phyloP scores from a whole-genome alignment of 2,888 invertebrate genomes.

The Amphimallon solstitiale region DNA sequence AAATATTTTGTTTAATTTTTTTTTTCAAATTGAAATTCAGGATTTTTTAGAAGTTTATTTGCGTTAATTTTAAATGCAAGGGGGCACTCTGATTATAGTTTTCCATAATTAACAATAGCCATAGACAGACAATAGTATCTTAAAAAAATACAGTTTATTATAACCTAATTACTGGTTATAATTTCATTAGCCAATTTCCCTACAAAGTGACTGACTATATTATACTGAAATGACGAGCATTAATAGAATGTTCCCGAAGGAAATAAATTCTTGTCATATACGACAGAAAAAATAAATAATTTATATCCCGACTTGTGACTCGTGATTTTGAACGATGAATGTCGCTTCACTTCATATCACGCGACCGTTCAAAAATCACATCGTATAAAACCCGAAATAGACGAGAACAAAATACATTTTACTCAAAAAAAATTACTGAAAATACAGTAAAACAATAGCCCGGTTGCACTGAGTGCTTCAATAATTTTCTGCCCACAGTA shows the following conservation, averaged over 20 bases:
- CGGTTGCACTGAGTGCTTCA: constrained; percentile 65
- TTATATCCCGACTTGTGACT: constrained; percentile 16
- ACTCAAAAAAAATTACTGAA: constrained; percentile 50
- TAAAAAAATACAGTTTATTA: constrained; percentile 45
- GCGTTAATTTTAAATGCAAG: neutral
- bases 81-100: constrained; percentile 30
- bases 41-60: no score
- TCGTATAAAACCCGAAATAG: constrained; percentile 41
- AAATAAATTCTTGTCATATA: no score
- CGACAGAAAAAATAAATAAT: no score
- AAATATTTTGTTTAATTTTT: no score
- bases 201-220: constrained; percentile 62
- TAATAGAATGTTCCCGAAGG: no score
- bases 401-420: constrained; percentile 10
- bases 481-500: constrained; percentile 61
- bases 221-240: no score
- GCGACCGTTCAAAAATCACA: neutral
- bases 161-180: constrained; percentile 6
- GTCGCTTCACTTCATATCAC: neutral
- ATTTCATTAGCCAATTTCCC: constrained; percentile 55
- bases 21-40: no score
- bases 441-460: constrained; percentile 59
- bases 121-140: constrained; percentile 49
- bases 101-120: constrained; percentile 59
- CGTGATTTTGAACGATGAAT: neutral